A percentile compares a stretch with the other conserved stretches of the same genome.
Evolutionary conservation across 2,797 vertebrate genomes (phyloP).

Genomic region (Aphelocoma californica): DNA sequence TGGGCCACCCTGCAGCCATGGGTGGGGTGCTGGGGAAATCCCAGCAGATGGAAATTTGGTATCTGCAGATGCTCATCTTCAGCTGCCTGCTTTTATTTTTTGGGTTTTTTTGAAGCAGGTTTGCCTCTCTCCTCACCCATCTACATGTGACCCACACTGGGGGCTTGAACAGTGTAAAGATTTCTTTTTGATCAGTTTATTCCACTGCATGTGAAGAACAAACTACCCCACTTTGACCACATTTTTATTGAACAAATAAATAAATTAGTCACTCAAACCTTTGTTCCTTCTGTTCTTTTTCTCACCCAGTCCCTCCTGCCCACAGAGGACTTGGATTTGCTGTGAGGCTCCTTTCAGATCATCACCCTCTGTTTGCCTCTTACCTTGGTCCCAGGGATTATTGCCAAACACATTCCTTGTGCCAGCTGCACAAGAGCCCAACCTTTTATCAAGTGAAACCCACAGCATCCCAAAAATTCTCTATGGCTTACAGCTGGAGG

Average conservation of each 20-base stretch:
- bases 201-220: neutral
- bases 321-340: neutral
- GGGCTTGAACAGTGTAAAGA: neutral
- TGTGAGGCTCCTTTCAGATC: neutral
- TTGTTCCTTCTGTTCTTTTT: neutral
- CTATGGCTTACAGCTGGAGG: neutral
- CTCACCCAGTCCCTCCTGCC: neutral
- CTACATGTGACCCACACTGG: neutral
- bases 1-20: neutral
- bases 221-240: neutral
- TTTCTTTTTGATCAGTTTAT: neutral
- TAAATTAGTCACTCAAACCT: neutral
- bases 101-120: neutral
- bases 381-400: neutral
- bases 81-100: neutral
- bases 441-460: neutral
- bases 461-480: neutral
- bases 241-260: neutral
- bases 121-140: neutral
- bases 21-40: constrained; percentile 56
- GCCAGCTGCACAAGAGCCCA: neutral
- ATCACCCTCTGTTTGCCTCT: neutral
- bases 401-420: neutral
- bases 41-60: constrained; percentile 54
- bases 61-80: constrained; percentile 47